phyloP scores from a whole-genome alignment of 2,797 vertebrate species.

The Stomatorhinus walkeri region DNA sequence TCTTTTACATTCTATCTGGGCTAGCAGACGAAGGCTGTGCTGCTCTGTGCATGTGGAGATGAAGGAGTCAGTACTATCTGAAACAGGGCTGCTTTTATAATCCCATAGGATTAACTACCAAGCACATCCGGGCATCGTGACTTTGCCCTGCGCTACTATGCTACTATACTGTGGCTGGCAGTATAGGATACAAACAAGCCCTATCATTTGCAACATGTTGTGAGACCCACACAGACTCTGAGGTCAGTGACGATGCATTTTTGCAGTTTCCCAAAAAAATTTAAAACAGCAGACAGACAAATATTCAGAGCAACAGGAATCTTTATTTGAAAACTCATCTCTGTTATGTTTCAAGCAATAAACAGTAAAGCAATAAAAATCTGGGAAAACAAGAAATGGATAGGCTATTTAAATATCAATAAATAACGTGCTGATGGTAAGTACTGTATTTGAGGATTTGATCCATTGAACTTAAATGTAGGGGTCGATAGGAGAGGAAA shows the following conservation, averaged over 20 bases:
- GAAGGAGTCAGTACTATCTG: neutral
- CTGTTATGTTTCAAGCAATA: slow-evolving; percentile 17
- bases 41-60: neutral
- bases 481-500: neutral
- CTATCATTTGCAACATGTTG: neutral
- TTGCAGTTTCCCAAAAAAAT: neutral
- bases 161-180: neutral
- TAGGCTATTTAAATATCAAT: neutral
- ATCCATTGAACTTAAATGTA: neutral
- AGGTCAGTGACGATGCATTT: neutral
- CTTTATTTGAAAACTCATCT: slow-evolving; percentile 41
- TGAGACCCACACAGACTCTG: neutral
- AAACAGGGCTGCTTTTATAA: neutral
- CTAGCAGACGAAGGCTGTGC: neutral
- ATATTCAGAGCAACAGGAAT: slow-evolving; percentile 28
- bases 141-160: neutral
- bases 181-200: neutral
- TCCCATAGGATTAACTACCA: neutral
- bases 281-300: neutral
- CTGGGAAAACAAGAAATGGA: neutral
- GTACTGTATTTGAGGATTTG: neutral
- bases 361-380: neutral
- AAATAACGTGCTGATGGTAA: neutral
- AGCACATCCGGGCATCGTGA: neutral
- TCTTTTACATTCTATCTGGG: neutral